These are phyloP conservation scores for Nipponia nippon DNA, from an alignment of 2,113 vertebrate species.

Conservation along the genomic window DNA sequence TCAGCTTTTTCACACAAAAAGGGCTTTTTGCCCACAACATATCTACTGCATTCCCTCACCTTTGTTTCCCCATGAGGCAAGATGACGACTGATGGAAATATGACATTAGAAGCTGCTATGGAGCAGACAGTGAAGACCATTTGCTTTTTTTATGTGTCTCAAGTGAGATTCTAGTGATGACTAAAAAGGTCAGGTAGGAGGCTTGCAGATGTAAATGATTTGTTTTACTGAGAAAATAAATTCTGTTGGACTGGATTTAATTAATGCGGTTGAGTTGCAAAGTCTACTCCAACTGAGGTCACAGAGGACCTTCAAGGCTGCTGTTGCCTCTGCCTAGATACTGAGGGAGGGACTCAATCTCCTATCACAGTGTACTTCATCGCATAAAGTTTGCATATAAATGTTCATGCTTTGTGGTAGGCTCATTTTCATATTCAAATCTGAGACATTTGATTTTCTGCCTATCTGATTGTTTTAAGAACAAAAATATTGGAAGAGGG, in stretches of 20 bases:
- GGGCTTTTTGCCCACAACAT: background rate
- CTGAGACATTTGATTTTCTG: background rate
- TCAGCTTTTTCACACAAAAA: background rate
- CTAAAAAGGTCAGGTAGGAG: background rate
- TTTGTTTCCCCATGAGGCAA: background rate
- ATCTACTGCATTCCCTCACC: background rate
- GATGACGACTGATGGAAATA: background rate
- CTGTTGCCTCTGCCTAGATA: background rate
- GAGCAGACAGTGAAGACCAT: background rate
- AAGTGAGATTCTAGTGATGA: background rate
- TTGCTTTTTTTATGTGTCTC: background rate
- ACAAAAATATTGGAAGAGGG: rapidly evolving
- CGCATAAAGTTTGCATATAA: background rate
- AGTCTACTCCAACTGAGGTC: background rate
- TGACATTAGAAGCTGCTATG: background rate
- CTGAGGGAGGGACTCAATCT: background rate
- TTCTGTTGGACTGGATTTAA: background rate
- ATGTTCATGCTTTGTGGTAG: background rate
- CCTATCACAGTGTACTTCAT: background rate
- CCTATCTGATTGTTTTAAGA: background rate
- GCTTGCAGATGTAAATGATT: background rate
- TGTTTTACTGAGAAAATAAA: background rate
- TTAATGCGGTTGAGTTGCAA: background rate
- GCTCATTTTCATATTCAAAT: background rate
- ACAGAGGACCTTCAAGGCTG: background rate